Evolutionary conservation across 1,140 invertebrate species (phyloP).

Genomic region (Stratiolaelaps scimitus): DNA sequence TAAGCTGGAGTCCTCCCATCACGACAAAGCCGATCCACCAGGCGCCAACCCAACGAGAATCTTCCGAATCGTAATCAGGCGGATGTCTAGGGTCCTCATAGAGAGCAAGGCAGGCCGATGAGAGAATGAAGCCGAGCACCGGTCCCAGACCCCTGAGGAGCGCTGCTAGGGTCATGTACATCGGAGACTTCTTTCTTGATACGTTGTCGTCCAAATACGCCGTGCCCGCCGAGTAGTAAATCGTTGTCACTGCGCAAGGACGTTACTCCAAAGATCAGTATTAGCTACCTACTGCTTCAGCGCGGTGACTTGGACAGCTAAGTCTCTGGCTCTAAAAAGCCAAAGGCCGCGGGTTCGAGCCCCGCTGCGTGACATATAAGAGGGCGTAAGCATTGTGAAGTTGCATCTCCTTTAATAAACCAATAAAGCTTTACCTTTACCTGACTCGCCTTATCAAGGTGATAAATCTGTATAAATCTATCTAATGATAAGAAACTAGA

Average conservation of each 20-base stretch:
- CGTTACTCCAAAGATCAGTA: neutral
- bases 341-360: too few species aligned
- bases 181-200: slow-evolving; percentile 37
- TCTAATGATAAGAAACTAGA: too few species aligned
- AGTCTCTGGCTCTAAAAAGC: too few species aligned
- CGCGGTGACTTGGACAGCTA: too few species aligned
- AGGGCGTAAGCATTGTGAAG: too few species aligned
- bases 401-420: too few species aligned
- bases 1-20: slow-evolving; percentile 32
- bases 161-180: slow-evolving; percentile 30
- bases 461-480: too few species aligned
- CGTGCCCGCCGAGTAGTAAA: slow-evolving; percentile 37
- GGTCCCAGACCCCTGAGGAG: slow-evolving; percentile 34
- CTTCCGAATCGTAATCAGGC: slow-evolving; percentile 33
- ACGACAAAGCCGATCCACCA: slow-evolving; percentile 38
- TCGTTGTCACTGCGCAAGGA: slow-evolving; percentile 27
- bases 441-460: too few species aligned
- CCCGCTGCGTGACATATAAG: too few species aligned
- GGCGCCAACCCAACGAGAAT: slow-evolving; percentile 37
- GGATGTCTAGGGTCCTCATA: slow-evolving; percentile 33
- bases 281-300: neutral
- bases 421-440: too few species aligned
- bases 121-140: slow-evolving; percentile 31
- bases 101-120: slow-evolving; percentile 30
- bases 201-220: slow-evolving; percentile 41